Evolutionary conservation across 2,113 vertebrate species (phyloP).

Genomic region (Merops nubicus): DNA sequence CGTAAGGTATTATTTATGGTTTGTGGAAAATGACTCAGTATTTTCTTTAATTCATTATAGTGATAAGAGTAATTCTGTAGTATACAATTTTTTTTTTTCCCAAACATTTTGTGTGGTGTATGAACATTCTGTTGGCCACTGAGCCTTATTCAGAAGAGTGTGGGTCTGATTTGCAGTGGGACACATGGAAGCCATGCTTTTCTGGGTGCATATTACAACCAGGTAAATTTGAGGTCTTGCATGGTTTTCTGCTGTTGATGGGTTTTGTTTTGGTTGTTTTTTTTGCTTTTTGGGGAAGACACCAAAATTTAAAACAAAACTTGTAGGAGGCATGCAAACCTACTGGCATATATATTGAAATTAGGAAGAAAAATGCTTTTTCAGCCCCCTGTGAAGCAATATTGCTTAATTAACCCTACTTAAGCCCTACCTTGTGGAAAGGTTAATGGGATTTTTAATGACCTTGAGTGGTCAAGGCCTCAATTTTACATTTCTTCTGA

Average conservation of each 20-base stretch:
- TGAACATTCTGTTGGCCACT: not conserved
- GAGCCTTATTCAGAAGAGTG: not conserved
- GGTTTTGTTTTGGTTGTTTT: not conserved
- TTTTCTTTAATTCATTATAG: slow-evolving; percentile 48
- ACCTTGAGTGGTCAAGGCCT: slow-evolving; percentile 75
- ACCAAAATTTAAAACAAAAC: not conserved
- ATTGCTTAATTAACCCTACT: slow-evolving; percentile 74
- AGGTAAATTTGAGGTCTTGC: not conserved
- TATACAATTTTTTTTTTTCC: not conserved
- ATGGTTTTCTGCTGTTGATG: not conserved
- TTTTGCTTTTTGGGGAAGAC: not conserved
- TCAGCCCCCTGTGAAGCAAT: slow-evolving; percentile 65
- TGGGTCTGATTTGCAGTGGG: not conserved
- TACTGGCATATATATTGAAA: slow-evolving; percentile 22
- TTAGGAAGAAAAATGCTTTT: slow-evolving; percentile 51
- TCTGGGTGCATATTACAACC: not conserved
- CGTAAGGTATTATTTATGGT: slow-evolving; percentile 55
- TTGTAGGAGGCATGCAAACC: not conserved
- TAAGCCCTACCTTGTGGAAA: slow-evolving; percentile 71
- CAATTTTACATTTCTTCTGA: slow-evolving; percentile 71
- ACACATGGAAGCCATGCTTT: not conserved
- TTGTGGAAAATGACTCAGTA: slow-evolving; percentile 19
- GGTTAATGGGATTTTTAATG: slow-evolving; percentile 75
- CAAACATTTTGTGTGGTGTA: not conserved
- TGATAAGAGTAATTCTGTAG: slow-evolving; percentile 7